A percentile compares a stretch with the other conserved stretches of the same genome.
Conservation (phyloP, 2,888 invertebrate species). For the Melanostoma scalare region DNA sequence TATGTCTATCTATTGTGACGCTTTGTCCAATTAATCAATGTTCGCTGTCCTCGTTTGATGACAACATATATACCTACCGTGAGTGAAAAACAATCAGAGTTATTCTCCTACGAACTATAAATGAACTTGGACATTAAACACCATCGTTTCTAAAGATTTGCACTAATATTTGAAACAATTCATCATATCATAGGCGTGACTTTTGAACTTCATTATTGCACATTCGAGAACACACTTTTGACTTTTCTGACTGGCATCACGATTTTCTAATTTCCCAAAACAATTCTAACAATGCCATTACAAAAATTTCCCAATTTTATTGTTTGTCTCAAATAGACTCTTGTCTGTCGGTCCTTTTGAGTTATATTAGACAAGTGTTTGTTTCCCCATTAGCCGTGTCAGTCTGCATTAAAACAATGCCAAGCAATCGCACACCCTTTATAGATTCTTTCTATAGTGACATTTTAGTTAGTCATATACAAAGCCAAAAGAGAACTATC, state of each 20-base stretch:
- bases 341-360: slow-evolving; percentile 29
- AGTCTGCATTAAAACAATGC: slow-evolving; percentile 50
- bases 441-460: slow-evolving; percentile 37
- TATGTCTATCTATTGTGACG: too few species aligned
- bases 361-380: slow-evolving; percentile 63
- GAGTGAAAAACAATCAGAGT: too few species aligned
- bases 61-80: too few species aligned
- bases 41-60: too few species aligned
- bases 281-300: not conserved
- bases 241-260: not conserved
- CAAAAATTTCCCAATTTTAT: not conserved
- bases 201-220: too few species aligned
- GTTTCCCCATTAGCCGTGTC: slow-evolving; percentile 60
- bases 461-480: slow-evolving; percentile 57
- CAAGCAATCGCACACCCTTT: slow-evolving; percentile 54
- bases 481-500: slow-evolving; percentile 37
- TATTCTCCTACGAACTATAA: too few species aligned
- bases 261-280: not conserved
- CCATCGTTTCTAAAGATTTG: too few species aligned
- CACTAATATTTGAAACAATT: too few species aligned
- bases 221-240: too few species aligned
- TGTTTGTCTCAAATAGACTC: slow-evolving; percentile 32
- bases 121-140: too few species aligned
- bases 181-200: too few species aligned
- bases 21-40: too few species aligned